Conservation (phyloP, 2,888 invertebrate species). For the Meliscaeva auricollis region DNA sequence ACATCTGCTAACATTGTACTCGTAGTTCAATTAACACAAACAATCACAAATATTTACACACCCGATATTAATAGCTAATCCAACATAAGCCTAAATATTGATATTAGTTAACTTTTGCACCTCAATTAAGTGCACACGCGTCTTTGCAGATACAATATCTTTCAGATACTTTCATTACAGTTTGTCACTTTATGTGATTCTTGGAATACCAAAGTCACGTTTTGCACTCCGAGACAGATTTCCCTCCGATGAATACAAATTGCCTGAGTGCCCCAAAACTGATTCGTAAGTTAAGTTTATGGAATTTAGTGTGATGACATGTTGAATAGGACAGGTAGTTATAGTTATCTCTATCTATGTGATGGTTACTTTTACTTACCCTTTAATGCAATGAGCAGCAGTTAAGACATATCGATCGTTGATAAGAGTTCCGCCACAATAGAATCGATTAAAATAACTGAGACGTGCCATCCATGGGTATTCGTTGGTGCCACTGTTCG, state of each 20-base stretch:
- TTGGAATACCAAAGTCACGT: constrained; percentile 37
- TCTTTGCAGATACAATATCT: background rate
- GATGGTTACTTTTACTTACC: constrained; percentile 85
- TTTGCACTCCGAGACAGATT: constrained; percentile 40
- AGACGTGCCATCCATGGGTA: constrained; percentile 96
- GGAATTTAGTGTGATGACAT: constrained; percentile 1
- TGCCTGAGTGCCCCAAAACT: constrained; percentile 16
- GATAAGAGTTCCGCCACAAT: constrained; percentile 94
- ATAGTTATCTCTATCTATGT: background rate
- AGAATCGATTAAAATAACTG: constrained; percentile 94
- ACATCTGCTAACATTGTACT: no score
- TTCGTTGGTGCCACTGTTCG: constrained; percentile 90
- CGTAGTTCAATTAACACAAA: no score
- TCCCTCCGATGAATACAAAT: constrained; percentile 59
- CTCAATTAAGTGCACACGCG: constrained; percentile 31
- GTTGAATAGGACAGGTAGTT: background rate
- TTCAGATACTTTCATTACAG: background rate
- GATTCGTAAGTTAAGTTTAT: constrained; percentile 3
- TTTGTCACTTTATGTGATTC: background rate
- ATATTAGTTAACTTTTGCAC: constrained; percentile 25
- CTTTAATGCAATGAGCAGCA: constrained; percentile 95
- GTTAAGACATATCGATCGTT: constrained; percentile 94
- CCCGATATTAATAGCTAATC: constrained; percentile 20
- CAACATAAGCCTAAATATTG: no score
- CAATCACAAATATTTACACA: constrained; percentile 27